Base-by-base conservation (phyloP, 1,140 invertebrate genomes). In the Leguminivora glycinivorella region DNA sequence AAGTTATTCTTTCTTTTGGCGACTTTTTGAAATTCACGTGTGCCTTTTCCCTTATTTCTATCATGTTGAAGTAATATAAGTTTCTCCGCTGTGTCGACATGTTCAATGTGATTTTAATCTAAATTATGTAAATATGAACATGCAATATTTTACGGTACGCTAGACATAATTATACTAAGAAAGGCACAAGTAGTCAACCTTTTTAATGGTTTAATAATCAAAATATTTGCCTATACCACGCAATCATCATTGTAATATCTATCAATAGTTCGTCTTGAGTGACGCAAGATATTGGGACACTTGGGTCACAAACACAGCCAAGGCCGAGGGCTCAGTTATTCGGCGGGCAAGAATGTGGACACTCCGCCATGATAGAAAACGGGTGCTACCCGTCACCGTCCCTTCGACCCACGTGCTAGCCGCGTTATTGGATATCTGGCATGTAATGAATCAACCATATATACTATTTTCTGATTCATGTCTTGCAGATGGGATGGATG, bases 401-500 rank as follows among this genome's bases (percentile, higher is more conserved):
- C 58, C 26, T 17, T 29, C 58, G 58, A 34, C 58, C 58, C 58
- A 29, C 58, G 58, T 63, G 58, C 58, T 63, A n/a, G 56, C 25
- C 56, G n/a, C 26, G 26, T 63, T 63, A 63, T 63, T 63, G 58
- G 58, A 63, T 63, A 29, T 29, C 25, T 29, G 26, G 58, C 25
- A 63, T 63, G 26, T 63, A 63, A 63, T 63, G 58, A 63, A 63
- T 63, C 58, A 29, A 63, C 58, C 26, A 22, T 63, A 63, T 63
- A 63, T 14, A 29, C 25, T 29, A 24, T 29, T n/a, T 29, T 29
- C 58, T 31, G 29, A 31, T 63, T 58, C 19, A 52, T 52, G 73
- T 71, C 70, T 70, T 71, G 63, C 73, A 70, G 76, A n/a, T n/a
- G n/a, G 2, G 40, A 7, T 31, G 7, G 7, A 31, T 7, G 7